phyloP scores from a whole-genome alignment of 2,888 invertebrate species.

The Conus canariensis region DNA sequence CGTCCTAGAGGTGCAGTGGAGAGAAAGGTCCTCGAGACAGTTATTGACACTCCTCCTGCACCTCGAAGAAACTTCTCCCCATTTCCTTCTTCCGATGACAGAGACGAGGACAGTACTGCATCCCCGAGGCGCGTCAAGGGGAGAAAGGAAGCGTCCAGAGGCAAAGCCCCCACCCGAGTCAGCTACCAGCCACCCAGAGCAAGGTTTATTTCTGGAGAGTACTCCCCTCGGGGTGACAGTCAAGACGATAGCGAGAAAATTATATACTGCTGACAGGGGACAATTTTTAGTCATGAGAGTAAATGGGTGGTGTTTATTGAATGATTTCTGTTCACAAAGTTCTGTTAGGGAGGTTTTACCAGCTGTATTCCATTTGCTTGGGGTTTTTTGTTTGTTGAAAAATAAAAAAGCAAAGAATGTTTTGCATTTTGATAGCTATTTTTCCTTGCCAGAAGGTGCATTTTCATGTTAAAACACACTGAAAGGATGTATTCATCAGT shows the following conservation, averaged over 20 bases:
- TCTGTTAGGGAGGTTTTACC: background rate
- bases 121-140: background rate
- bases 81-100: background rate
- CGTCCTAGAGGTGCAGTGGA: background rate
- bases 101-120: background rate
- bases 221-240: slow-evolving; percentile 12
- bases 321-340: background rate
- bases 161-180: background rate
- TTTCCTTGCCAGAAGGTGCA: too few relatives aligned
- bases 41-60: slow-evolving; percentile 20
- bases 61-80: slow-evolving; percentile 35
- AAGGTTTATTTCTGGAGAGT: slow-evolving; percentile 31
- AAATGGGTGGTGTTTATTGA: background rate
- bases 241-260: slow-evolving; percentile 33
- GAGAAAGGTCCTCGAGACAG: slow-evolving; percentile 31
- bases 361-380: too few relatives aligned
- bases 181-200: background rate
- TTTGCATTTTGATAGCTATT: too few relatives aligned
- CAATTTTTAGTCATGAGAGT: background rate
- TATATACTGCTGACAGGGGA: slow-evolving; percentile 33
- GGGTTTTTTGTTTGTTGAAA: too few relatives aligned
- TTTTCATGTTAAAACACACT: too few relatives aligned
- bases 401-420: too few relatives aligned
- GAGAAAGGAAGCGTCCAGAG: background rate
- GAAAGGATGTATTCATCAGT: too few relatives aligned